Evolutionary conservation across 1,140 invertebrate genomes (phyloP).

Genomic region (Bombus sylvicola): DNA sequence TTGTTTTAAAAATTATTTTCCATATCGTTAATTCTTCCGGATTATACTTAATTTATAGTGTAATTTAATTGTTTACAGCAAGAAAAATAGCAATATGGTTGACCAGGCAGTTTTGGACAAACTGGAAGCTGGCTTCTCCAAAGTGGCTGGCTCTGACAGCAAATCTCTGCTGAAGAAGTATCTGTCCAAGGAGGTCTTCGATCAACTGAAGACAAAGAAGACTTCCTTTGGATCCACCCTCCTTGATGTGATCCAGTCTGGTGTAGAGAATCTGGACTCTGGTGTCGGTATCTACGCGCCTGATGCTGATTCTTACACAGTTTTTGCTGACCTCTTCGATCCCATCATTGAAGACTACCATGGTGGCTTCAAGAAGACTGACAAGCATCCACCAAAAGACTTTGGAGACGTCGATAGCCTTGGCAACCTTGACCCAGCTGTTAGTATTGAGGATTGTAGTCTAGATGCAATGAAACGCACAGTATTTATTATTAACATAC

Average conservation of each 20-base stretch:
- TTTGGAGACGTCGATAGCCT: slow-evolving; percentile 96
- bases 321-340: slow-evolving; percentile 96
- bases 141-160: slow-evolving; percentile 93
- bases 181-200: slow-evolving; percentile 94
- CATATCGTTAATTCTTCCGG: no score
- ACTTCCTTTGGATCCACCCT: slow-evolving; percentile 95
- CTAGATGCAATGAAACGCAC: background rate
- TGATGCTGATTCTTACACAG: slow-evolving; percentile 95
- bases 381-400: slow-evolving; percentile 95
- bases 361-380: slow-evolving; percentile 95
- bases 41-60: background rate
- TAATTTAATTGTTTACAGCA: slow-evolving; percentile 80
- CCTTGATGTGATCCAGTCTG: slow-evolving; percentile 95
- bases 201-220: slow-evolving; percentile 94
- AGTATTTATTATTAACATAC: background rate
- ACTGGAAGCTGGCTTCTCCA: slow-evolving; percentile 94
- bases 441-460: slow-evolving; percentile 72
- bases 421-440: slow-evolving; percentile 94
- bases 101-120: slow-evolving; percentile 94
- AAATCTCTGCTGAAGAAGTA: slow-evolving; percentile 98
- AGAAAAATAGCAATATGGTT: slow-evolving; percentile 89
- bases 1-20: background rate
- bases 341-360: slow-evolving; percentile 99
- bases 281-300: slow-evolving; percentile 98
- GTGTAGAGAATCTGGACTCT: slow-evolving; percentile 94